phyloP scores from a whole-genome alignment of 2,113 vertebrate species.

The Perca flavescens region DNA sequence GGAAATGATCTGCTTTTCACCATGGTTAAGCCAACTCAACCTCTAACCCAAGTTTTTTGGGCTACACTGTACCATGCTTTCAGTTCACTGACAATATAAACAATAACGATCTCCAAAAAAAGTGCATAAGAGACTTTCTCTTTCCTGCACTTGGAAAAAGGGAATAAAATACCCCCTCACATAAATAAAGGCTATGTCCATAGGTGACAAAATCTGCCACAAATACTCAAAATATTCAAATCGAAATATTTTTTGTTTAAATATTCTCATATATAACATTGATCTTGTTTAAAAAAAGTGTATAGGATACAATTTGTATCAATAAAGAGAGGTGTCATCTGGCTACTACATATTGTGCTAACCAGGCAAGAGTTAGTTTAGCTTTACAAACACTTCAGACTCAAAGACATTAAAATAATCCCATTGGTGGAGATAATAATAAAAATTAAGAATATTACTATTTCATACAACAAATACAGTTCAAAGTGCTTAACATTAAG shows the following conservation, averaged over 20 bases:
- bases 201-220: slow-evolving; percentile 50
- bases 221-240: slow-evolving; percentile 61
- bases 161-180: slow-evolving; percentile 19
- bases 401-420: slow-evolving; percentile 32
- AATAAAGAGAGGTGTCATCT: slow-evolving; percentile 92
- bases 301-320: slow-evolving; percentile 99
- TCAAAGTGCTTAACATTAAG: slow-evolving; percentile 21
- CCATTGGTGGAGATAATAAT: slow-evolving; percentile 8
- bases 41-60: background rate
- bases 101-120: slow-evolving; percentile 17
- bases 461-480: slow-evolving; percentile 19
- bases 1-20: background rate
- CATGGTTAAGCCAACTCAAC: background rate
- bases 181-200: slow-evolving; percentile 50
- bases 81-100: slow-evolving; percentile 30
- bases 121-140: slow-evolving; percentile 37
- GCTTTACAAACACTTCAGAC: slow-evolving; percentile 37
- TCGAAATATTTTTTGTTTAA: slow-evolving; percentile 56
- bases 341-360: slow-evolving; percentile 70
- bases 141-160: slow-evolving; percentile 37
- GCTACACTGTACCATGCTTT: slow-evolving; percentile 25
- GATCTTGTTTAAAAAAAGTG: slow-evolving; percentile 82
- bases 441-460: slow-evolving; percentile 4
- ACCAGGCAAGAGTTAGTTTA: slow-evolving; percentile 39
- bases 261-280: slow-evolving; percentile 89